phyloP scores from a whole-genome alignment of 2,888 invertebrate genomes.

The Lepidocyrtoides sp. region DNA sequence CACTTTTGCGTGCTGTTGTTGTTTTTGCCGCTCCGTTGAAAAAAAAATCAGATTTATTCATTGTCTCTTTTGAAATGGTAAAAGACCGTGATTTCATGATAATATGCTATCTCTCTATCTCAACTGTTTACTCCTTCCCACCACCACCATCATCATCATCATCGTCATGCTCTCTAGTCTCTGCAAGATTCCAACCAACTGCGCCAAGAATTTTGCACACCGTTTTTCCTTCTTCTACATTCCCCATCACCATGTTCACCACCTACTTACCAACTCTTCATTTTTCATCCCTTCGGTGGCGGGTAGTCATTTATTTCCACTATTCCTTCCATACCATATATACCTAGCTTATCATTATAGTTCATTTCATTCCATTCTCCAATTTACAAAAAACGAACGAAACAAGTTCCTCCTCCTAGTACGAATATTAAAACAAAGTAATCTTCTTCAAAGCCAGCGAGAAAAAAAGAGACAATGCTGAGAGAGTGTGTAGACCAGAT shows the following conservation, averaged over 20 bases:
- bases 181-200: not conserved
- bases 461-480: not conserved
- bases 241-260: not conserved
- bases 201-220: constrained; percentile 25
- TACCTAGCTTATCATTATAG: not conserved
- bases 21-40: constrained; percentile 14
- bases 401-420: constrained; percentile 52
- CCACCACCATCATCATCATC: no score
- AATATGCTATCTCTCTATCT: not conserved
- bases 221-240: constrained; percentile 1
- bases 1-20: constrained; percentile 9
- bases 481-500: constrained; percentile 23
- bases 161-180: not conserved
- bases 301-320: not conserved
- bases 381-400: not conserved
- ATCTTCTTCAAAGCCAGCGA: constrained; percentile 37
- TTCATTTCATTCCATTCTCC: constrained; percentile 6
- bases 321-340: not conserved
- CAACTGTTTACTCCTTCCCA: no score
- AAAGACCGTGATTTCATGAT: constrained; percentile 8
- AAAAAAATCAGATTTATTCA: constrained; percentile 4
- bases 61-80: constrained; percentile 8
- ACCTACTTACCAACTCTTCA: constrained; percentile 31
- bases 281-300: constrained; percentile 12
- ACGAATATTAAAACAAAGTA: constrained; percentile 12